Percentiles rank a stretch among this genome's conserved stretches.
phyloP scores from a whole-genome alignment of 2,797 vertebrate genomes.

The Platalea minor region DNA sequence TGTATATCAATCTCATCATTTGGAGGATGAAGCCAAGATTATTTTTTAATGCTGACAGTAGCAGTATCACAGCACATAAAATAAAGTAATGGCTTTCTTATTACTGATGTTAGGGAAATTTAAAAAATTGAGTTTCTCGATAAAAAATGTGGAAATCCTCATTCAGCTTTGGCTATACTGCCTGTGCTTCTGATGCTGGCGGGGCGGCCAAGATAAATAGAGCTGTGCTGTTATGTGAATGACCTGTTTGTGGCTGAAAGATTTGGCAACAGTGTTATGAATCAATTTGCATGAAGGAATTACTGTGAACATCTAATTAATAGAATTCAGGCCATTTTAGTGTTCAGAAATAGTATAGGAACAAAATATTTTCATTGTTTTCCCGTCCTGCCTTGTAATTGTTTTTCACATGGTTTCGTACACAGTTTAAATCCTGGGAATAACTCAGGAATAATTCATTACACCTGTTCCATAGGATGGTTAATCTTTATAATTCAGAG shows the following conservation, averaged over 20 bases:
- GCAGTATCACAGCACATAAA: neutral
- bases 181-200: neutral
- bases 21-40: neutral
- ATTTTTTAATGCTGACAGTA: neutral
- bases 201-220: neutral
- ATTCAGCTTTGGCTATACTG: neutral
- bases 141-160: neutral
- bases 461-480: neutral
- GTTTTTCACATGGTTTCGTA: neutral
- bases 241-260: neutral
- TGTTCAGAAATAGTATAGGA: neutral
- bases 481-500: neutral
- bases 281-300: slow-evolving; percentile 9
- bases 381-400: neutral
- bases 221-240: neutral
- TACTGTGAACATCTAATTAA: slow-evolving; percentile 13
- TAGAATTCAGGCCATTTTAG: slow-evolving; percentile 1
- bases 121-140: neutral
- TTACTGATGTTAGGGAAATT: neutral
- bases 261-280: neutral
- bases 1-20: neutral
- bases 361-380: neutral
- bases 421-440: neutral
- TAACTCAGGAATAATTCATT: neutral
- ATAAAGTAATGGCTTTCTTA: neutral